Conservation (phyloP, 2,888 invertebrate species). For the Nematopogon swammerdamellus region DNA sequence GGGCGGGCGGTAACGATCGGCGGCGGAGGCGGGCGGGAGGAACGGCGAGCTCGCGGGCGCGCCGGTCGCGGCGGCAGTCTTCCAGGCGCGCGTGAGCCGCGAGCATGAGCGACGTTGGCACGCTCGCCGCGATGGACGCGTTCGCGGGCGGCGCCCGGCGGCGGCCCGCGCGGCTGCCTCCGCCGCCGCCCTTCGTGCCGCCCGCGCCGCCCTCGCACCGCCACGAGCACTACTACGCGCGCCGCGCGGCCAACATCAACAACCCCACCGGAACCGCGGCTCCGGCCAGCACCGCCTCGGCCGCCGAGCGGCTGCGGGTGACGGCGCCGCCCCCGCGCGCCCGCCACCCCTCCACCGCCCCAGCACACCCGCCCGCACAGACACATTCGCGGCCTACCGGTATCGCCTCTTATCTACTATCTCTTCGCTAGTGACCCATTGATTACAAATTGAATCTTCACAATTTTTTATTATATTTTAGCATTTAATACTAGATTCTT, state of each 20-base stretch:
- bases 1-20: slow-evolving; percentile 15
- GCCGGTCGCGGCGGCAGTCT: slow-evolving; percentile 33
- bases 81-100: slow-evolving; percentile 45
- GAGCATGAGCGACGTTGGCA: slow-evolving; percentile 55
- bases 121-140: slow-evolving; percentile 54
- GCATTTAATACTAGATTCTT: too few relatives aligned
- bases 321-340: slow-evolving; percentile 9
- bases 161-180: slow-evolving; percentile 34
- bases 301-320: slow-evolving; percentile 4
- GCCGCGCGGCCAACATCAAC: slow-evolving; percentile 35
- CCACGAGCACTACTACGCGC: slow-evolving; percentile 50
- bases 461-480: too few relatives aligned
- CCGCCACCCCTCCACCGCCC: slow-evolving; percentile 4
- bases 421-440: too few relatives aligned
- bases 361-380: too few relatives aligned
- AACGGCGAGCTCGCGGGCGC: slow-evolving; percentile 17
- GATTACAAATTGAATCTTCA: too few relatives aligned
- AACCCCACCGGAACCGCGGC: too few relatives aligned
- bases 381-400: too few relatives aligned
- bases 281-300: slow-evolving; percentile 11
- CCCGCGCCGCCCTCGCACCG: slow-evolving; percentile 48
- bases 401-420: too few relatives aligned
- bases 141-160: slow-evolving; percentile 53
- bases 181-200: slow-evolving; percentile 16
- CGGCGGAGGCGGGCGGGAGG: slow-evolving; percentile 29